Conservation (phyloP, 2,113 vertebrate genomes). For the Callionymus lyra region DNA sequence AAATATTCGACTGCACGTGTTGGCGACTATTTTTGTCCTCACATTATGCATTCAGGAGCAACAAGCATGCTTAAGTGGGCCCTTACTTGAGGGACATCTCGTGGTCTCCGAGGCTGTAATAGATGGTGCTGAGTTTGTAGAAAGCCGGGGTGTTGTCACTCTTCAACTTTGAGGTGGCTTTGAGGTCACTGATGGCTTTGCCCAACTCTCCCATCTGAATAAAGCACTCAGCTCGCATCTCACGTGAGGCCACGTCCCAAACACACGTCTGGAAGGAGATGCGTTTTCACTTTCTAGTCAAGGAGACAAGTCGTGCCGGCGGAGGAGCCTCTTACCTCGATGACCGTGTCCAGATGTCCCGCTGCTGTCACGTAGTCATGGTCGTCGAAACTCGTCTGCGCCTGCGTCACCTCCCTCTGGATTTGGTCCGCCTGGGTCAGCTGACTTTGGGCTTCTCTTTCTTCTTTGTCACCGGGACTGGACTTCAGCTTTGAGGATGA, state of each 20-base stretch:
- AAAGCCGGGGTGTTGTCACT: constrained; percentile 94
- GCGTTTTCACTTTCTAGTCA: not conserved
- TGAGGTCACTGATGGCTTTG: constrained; percentile 92
- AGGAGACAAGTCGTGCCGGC: not conserved
- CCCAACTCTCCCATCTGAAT: constrained; percentile 85
- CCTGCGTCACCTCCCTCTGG: constrained; percentile 76
- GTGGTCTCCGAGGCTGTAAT: constrained; percentile 91
- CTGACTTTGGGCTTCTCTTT: constrained; percentile 80
- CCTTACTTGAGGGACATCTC: constrained; percentile 91
- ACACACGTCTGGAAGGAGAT: constrained; percentile 77
- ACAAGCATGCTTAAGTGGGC: not conserved
- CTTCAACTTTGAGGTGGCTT: constrained; percentile 88
- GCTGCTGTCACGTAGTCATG: constrained; percentile 73
- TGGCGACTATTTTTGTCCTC: too few species aligned
- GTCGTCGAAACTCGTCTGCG: constrained; percentile 59
- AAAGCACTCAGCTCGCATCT: constrained; percentile 90
- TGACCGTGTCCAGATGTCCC: constrained; percentile 74
- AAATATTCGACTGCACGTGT: too few species aligned
- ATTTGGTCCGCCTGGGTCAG: constrained; percentile 84
- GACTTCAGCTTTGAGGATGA: constrained; percentile 75
- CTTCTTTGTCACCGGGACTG: constrained; percentile 78
- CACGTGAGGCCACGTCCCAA: constrained; percentile 87
- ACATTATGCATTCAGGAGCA: too few species aligned
- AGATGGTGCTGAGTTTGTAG: constrained; percentile 91
- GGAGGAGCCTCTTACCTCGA: constrained; percentile 71